Percentiles rank a stretch among this genome's conserved stretches.
Conservation (phyloP, 2,888 invertebrate species). For the Arge pagana region DNA sequence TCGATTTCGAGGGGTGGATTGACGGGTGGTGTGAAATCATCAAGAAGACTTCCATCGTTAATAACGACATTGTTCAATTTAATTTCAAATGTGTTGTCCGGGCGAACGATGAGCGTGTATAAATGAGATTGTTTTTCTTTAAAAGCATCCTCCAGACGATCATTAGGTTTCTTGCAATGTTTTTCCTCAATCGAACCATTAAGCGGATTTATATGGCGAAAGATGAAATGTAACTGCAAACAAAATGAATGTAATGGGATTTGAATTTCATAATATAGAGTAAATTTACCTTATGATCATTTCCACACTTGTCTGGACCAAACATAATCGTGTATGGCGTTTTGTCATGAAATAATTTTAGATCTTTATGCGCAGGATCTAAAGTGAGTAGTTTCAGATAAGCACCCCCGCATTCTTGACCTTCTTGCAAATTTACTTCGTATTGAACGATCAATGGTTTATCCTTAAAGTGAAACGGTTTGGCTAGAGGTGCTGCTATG, state of each 20-base stretch:
- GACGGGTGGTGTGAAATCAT: constrained; percentile 90
- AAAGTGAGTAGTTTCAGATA: constrained; percentile 91
- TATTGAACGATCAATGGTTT: constrained; percentile 91
- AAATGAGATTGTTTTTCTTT: constrained; percentile 93
- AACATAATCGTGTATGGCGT: constrained; percentile 99
- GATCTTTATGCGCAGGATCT: constrained; percentile 70
- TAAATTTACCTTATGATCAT: constrained; percentile 87
- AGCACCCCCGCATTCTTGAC: constrained; percentile 98
- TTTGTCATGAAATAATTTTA: constrained; percentile 89
- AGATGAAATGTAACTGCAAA: constrained; percentile 77
- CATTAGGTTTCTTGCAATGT: constrained; percentile 90
- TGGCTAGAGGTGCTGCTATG: constrained; percentile 76
- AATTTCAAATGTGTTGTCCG: constrained; percentile 82
- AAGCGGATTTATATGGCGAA: constrained; percentile 91
- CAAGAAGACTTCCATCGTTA: constrained; percentile 84
- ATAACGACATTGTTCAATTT: constrained; percentile 81
- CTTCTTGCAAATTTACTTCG: constrained; percentile 91
- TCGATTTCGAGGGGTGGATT: constrained; percentile 95
- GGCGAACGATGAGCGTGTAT: constrained; percentile 76
- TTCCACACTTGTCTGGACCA: constrained; percentile 99
- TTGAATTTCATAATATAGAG: neutral
- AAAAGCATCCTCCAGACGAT: constrained; percentile 82
- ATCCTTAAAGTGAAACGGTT: constrained; percentile 80
- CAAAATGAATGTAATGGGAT: constrained; percentile 25
- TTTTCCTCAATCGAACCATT: constrained; percentile 92